Evolutionary conservation across 2,888 invertebrate species (phyloP).

Genomic region (Listrodromus nycthemerus): DNA sequence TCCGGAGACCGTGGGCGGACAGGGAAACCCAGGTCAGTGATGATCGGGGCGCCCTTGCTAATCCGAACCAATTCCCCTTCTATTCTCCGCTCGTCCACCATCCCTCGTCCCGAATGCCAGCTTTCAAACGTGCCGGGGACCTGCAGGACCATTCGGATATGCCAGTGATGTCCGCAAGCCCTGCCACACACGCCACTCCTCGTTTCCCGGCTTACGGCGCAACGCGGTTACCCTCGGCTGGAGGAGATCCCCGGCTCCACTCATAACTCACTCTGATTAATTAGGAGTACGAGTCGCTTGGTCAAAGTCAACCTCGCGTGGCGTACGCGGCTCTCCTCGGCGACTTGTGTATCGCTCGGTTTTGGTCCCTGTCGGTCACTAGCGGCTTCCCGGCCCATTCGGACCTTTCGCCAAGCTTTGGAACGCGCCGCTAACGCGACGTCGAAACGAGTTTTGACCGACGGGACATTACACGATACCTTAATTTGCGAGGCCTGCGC

Average conservation of each 20-base stretch:
- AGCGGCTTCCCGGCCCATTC: neutral
- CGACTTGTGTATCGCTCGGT: neutral
- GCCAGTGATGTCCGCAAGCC: constrained; percentile 4
- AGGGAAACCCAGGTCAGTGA: constrained; percentile 67
- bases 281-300: constrained; percentile 68
- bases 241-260: constrained; percentile 63
- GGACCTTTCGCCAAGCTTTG: constrained; percentile 15
- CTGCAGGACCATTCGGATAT: neutral
- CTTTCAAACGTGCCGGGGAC: constrained; percentile 48
- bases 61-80: constrained; percentile 60
- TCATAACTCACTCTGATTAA: constrained; percentile 72
- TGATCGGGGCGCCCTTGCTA: constrained; percentile 58
- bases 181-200: constrained; percentile 8
- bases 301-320: constrained; percentile 63
- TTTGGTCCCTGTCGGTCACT: constrained; percentile 29
- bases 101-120: constrained; percentile 60
- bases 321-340: constrained; percentile 45
- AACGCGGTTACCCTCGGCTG: constrained; percentile 49
- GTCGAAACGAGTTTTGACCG: constrained; percentile 64
- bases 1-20: constrained; percentile 45
- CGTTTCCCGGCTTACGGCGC: neutral
- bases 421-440: constrained; percentile 44
- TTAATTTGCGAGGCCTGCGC: constrained; percentile 64
- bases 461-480: constrained; percentile 67
- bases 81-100: constrained; percentile 32